Percentiles rank a stretch among this genome's conserved stretches.
Conservation (phyloP, 2,113 vertebrate genomes). For the Aythya baeri region DNA sequence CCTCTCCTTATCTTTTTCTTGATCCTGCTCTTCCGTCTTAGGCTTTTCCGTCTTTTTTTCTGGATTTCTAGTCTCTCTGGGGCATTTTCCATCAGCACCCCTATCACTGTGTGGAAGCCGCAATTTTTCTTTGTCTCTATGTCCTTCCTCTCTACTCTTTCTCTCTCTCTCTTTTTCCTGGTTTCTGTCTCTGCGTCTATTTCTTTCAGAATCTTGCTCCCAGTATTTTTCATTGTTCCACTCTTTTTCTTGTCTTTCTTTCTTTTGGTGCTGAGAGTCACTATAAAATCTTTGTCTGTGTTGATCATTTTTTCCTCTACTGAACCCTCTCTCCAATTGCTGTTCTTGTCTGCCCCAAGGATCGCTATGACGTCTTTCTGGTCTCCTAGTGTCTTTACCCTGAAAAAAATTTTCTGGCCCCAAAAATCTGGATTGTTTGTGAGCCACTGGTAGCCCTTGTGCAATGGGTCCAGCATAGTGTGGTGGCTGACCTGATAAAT, state of each 20-base stretch:
- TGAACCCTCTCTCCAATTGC: slow-evolving; percentile 77
- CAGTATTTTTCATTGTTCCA: slow-evolving; percentile 76
- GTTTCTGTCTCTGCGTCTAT: slow-evolving; percentile 80
- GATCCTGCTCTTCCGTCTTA: slow-evolving; percentile 83
- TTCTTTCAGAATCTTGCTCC: slow-evolving; percentile 82
- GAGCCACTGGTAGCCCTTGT: slow-evolving; percentile 70
- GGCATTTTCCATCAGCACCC: slow-evolving; percentile 74
- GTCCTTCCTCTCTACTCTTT: slow-evolving; percentile 79
- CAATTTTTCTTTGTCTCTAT: slow-evolving; percentile 82
- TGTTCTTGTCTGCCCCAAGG: slow-evolving; percentile 88
- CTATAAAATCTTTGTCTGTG: slow-evolving; percentile 84
- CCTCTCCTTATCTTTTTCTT: slow-evolving; percentile 82
- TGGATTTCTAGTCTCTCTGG: slow-evolving; percentile 73
- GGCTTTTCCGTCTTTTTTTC: slow-evolving; percentile 86
- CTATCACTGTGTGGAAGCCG: slow-evolving; percentile 75
- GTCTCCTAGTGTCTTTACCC: slow-evolving; percentile 81
- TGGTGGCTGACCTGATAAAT: slow-evolving; percentile 78
- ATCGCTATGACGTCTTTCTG: slow-evolving; percentile 86
- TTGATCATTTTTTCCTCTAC: slow-evolving; percentile 83
- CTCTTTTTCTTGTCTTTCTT: slow-evolving; percentile 85
- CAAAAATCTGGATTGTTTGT: slow-evolving; percentile 74
- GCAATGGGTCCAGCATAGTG: slow-evolving; percentile 76
- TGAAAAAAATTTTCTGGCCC: slow-evolving; percentile 80
- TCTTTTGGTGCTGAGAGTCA: slow-evolving; percentile 87
- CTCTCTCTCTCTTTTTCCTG: slow-evolving; percentile 82